Evolutionary conservation across 2,888 invertebrate species (phyloP).

Genomic region (Diarsia dahlii): DNA sequence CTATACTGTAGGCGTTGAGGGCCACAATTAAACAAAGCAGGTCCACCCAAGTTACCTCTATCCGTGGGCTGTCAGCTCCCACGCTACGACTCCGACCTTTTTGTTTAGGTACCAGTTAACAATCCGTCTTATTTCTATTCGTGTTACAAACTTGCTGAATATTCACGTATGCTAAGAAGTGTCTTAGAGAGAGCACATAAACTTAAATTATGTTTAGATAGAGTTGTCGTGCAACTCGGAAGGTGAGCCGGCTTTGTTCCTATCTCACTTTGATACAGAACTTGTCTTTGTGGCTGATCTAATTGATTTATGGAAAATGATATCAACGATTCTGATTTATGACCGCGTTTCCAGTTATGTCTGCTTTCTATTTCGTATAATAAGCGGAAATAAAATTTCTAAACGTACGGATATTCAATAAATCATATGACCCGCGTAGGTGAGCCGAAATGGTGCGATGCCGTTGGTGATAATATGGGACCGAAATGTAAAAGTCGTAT

Average conservation of each 20-base stretch:
- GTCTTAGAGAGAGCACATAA: conserved; percentile 73
- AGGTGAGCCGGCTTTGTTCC: conserved; percentile 63
- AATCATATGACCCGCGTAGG: conserved; percentile 78
- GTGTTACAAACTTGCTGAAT: conserved; percentile 79
- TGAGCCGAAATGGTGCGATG: conserved; percentile 67
- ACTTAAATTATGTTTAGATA: conserved; percentile 72
- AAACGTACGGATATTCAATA: conserved; percentile 63
- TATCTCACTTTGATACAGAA: conserved; percentile 37
- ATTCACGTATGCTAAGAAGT: conserved; percentile 82
- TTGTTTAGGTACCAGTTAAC: conserved; percentile 77
- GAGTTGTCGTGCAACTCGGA: conserved; percentile 58
- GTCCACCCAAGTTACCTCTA: conserved; percentile 81
- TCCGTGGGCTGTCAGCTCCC: conserved; percentile 81
- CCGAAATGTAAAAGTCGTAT: conserved; percentile 77
- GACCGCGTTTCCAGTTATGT: conserved; percentile 33
- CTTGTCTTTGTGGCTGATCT: conserved; percentile 32
- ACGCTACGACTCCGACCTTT: conserved; percentile 82
- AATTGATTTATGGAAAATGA: conserved; percentile 47
- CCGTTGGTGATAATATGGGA: conserved; percentile 68
- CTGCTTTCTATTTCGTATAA: conserved; percentile 51
- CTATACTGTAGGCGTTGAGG: conserved; percentile 77
- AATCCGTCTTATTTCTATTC: conserved; percentile 77
- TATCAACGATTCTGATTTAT: conserved; percentile 44
- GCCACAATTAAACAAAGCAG: conserved; percentile 80
- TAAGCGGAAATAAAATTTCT: conserved; percentile 49